These are phyloP conservation scores for Cyrtodaria siliqua DNA, from an alignment of 2,888 invertebrate genomes.

Conservation along the genomic window DNA sequence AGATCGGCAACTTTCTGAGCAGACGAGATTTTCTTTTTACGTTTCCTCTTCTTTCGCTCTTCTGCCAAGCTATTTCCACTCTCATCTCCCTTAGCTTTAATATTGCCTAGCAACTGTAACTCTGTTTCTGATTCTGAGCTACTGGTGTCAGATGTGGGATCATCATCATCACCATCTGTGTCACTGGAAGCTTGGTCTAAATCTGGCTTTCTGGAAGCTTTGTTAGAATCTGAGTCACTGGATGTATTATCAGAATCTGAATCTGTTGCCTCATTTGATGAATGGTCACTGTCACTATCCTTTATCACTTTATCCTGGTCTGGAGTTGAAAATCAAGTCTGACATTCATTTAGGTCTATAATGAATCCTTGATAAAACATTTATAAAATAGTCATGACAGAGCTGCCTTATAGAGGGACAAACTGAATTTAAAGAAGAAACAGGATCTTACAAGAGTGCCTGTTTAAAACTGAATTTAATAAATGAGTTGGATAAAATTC, in stretches of 20 bases:
- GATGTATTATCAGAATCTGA: constrained; percentile 21
- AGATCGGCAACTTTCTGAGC: constrained; percentile 66
- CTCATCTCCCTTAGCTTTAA: constrained; percentile 63
- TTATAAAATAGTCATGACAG: no score
- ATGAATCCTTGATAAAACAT: no score
- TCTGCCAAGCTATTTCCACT: constrained; percentile 9
- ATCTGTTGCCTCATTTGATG: constrained; percentile 5
- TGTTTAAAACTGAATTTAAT: no score
- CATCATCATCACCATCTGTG: constrained; percentile 10
- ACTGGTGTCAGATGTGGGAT: not conserved
- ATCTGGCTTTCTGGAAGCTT: constrained; percentile 2
- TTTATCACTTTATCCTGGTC: no score
- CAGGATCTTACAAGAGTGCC: no score
- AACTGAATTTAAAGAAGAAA: no score
- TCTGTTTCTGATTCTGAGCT: constrained; percentile 51
- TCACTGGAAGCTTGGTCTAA: constrained; percentile 19
- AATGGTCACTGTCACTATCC: no score
- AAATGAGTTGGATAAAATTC: no score
- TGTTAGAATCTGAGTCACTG: constrained; percentile 16
- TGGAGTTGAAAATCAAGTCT: no score
- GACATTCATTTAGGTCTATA: no score
- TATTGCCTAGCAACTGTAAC: constrained; percentile 72
- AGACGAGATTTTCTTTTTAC: constrained; percentile 60
- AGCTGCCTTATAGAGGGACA: no score
- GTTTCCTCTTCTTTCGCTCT: constrained; percentile 79